These are phyloP conservation scores for Anthophora plumipes DNA, from an alignment of 2,888 invertebrate genomes.

Conservation along the genomic window DNA sequence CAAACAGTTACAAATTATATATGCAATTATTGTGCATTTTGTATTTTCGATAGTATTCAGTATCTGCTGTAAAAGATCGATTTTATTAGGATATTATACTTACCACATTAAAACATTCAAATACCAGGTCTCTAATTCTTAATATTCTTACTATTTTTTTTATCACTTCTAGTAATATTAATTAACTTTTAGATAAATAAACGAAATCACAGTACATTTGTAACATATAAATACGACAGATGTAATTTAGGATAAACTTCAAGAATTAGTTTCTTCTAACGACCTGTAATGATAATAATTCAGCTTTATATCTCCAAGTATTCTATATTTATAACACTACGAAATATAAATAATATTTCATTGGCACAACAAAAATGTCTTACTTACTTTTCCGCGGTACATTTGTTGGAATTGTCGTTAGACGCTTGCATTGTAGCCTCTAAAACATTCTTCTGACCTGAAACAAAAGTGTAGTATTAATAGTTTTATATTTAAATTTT, in stretches of 20 bases:
- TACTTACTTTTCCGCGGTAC: slow-evolving; percentile 76
- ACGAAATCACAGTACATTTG: slow-evolving; percentile 63
- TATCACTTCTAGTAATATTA: slow-evolving; percentile 42
- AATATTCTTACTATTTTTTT: slow-evolving; percentile 23
- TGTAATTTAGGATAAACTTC: slow-evolving; percentile 60
- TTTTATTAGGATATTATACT: slow-evolving; percentile 27
- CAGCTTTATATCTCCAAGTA: slow-evolving; percentile 1
- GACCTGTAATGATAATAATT: slow-evolving; percentile 60
- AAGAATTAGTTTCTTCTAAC: slow-evolving; percentile 65
- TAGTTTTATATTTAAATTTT: background rate
- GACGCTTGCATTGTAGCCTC: slow-evolving; percentile 67
- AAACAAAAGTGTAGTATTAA: slow-evolving; percentile 7
- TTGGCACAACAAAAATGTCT: slow-evolving; percentile 14
- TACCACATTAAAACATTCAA: slow-evolving; percentile 40
- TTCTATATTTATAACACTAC: background rate
- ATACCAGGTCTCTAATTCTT: slow-evolving; percentile 29
- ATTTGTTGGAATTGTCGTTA: slow-evolving; percentile 70
- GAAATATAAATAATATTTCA: slow-evolving; percentile 7
- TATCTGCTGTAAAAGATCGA: slow-evolving; percentile 27
- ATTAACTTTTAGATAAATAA: slow-evolving; percentile 42
- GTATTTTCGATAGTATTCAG: slow-evolving; percentile 9
- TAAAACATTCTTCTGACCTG: slow-evolving; percentile 75
- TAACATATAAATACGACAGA: slow-evolving; percentile 44
- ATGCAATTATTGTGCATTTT: slow-evolving; percentile 7
- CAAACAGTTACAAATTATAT: slow-evolving; percentile 22